A percentile compares a stretch with the other conserved stretches of the same genome.
Evolutionary conservation across 2,113 vertebrate genomes (phyloP).

Genomic region (Gyps fulvus): DNA sequence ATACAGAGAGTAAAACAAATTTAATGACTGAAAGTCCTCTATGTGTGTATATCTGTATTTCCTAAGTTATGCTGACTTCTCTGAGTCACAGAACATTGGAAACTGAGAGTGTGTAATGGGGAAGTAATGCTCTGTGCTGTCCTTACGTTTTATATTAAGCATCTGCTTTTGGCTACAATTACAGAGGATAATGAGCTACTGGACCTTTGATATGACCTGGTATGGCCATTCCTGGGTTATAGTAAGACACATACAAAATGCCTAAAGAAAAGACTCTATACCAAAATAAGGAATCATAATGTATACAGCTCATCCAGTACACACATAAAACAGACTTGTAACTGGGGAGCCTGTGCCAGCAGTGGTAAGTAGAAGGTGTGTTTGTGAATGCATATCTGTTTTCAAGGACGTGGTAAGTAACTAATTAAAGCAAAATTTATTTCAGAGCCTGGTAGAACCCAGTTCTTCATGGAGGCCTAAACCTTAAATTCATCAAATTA

Average conservation of each 20-base stretch:
- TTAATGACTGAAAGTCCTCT: background rate
- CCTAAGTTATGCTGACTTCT: background rate
- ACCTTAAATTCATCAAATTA: background rate
- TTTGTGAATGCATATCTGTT: background rate
- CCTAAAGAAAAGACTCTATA: background rate
- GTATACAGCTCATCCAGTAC: accelerated
- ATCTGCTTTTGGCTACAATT: background rate
- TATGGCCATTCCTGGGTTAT: background rate
- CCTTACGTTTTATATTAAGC: background rate
- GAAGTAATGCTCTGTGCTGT: background rate
- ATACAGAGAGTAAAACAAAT: background rate
- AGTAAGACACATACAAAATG: background rate
- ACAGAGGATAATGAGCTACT: background rate
- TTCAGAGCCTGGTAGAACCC: background rate
- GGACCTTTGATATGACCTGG: background rate
- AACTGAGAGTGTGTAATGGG: background rate
- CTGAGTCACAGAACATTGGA: background rate
- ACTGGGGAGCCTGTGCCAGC: background rate
- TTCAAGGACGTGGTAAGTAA: background rate
- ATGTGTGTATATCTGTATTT: accelerated
- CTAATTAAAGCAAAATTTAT: background rate
- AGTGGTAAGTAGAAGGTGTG: background rate
- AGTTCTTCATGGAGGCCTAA: background rate
- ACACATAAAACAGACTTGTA: background rate
- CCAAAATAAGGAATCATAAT: background rate